phyloP scores from a whole-genome alignment of 2,797 vertebrate species.

The Amniataba percoides region DNA sequence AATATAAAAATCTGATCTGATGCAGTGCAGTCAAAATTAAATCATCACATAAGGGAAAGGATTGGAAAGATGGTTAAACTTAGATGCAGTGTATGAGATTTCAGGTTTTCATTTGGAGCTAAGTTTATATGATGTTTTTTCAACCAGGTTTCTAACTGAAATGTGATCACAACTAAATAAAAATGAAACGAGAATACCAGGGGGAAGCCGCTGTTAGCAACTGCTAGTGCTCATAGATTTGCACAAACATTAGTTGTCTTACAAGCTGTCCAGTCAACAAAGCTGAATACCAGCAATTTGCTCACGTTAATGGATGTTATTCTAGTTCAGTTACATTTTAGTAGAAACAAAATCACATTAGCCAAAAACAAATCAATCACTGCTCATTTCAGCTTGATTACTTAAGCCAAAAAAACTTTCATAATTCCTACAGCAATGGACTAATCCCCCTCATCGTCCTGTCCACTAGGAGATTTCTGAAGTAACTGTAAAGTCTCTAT shows the following conservation, averaged over 20 bases:
- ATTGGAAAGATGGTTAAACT: constrained; percentile 6
- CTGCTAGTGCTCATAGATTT: background rate
- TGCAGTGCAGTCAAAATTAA: background rate
- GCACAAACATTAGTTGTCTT: background rate
- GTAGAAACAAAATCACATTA: background rate
- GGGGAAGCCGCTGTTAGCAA: background rate
- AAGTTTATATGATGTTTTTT: no score
- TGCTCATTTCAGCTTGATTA: background rate
- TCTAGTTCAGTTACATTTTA: background rate
- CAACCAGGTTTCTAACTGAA: background rate
- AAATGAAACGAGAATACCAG: background rate
- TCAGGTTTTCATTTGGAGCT: background rate
- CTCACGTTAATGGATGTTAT: background rate
- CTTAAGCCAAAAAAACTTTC: background rate
- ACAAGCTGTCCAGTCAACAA: background rate
- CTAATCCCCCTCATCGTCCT: background rate
- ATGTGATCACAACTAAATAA: background rate
- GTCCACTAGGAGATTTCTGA: background rate
- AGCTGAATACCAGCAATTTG: background rate
- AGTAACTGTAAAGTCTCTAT: background rate
- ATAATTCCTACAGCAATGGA: background rate
- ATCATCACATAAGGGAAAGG: background rate
- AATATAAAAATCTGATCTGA: background rate
- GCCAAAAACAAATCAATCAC: no score
- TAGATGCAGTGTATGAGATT: background rate